These are phyloP conservation scores for Acleris cristana DNA, from an alignment of 2,888 invertebrate species.

Conservation along the genomic window DNA sequence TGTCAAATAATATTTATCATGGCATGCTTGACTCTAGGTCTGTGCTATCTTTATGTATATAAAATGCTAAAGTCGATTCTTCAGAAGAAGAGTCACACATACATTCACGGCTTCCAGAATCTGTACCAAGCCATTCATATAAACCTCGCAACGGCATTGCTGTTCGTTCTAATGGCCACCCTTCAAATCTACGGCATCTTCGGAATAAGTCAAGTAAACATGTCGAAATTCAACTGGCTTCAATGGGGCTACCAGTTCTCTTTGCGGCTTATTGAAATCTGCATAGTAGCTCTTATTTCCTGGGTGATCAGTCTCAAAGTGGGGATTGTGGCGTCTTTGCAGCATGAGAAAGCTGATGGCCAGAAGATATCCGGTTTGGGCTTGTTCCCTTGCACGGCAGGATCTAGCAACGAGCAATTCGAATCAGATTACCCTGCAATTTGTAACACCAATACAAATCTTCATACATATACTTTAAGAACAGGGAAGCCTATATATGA, in stretches of 20 bases:
- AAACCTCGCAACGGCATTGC: slow-evolving; percentile 92
- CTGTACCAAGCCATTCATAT: slow-evolving; percentile 95
- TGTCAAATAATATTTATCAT: slow-evolving; percentile 94
- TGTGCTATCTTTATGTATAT: slow-evolving; percentile 93
- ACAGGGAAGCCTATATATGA: slow-evolving; percentile 91
- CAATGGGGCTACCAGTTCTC: slow-evolving; percentile 96
- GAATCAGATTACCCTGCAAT: slow-evolving; percentile 93
- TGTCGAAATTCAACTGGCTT: slow-evolving; percentile 91
- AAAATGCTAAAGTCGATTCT: slow-evolving; percentile 89
- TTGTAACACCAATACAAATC: slow-evolving; percentile 93
- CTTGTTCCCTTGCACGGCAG: slow-evolving; percentile 91
- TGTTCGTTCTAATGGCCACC: slow-evolving; percentile 92
- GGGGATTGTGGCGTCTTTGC: slow-evolving; percentile 81
- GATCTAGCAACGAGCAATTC: slow-evolving; percentile 93
- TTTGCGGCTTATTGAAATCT: slow-evolving; percentile 92
- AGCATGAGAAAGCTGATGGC: slow-evolving; percentile 88
- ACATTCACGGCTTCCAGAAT: slow-evolving; percentile 91
- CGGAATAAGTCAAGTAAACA: slow-evolving; percentile 79
- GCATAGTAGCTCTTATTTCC: slow-evolving; percentile 92
- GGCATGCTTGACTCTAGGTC: slow-evolving; percentile 91
- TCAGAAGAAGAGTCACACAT: slow-evolving; percentile 90
- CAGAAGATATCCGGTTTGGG: slow-evolving; percentile 90
- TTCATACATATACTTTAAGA: slow-evolving; percentile 91
- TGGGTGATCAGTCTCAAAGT: slow-evolving; percentile 93
- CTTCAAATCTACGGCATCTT: slow-evolving; percentile 91